Evolutionary conservation across 30 jellyfish, hydroid and myxozoan species (phyloP), one percentile per base, ranked within the genome.

Genomic region (Aurelia aurita complex sp. Pacific): DNA sequence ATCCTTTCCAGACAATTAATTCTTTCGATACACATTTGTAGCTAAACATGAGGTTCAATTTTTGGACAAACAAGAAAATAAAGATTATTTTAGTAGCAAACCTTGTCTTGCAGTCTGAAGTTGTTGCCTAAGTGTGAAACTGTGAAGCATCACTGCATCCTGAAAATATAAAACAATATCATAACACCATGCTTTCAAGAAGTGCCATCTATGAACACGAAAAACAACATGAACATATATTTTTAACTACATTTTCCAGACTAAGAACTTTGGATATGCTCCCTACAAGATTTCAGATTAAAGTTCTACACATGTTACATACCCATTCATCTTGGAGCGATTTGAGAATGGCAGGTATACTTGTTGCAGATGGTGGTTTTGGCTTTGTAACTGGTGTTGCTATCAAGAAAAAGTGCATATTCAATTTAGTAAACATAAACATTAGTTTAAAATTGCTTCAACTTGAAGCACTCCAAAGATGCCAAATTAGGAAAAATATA

Each of bases 251-350:
- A 40, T 2, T 40, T 1, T 40, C 52, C 6, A 3, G 52, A 40
- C 6, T 1, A 9, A 40, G 52, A 40, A 40, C 52, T 40, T 40
- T 40, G 52, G 52, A 40, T 3, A 40, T 40, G 8, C 52, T 40
- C 9, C 6, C 52, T 40, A 40, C 6, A 40, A 46, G 13, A 46
- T 46, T 7, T 46, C 57, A 46, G 57, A 46, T 46, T 7, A 46
- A 9, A 46, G 1, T 46, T 46, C 57, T 46, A 2, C 14, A 6
- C 14, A 46, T 46, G 8, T 46, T 64, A 18, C 97, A 16, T 77
- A 96, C 99, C 99, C 99, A 96, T 74, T 96, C 99, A 88, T 96
- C 99, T 77, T 96, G 99, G 1, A 96, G 89, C 10, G 98, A 66
- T 75, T 96, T 90, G 64, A 96, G 74, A 38, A 96, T 96, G 15